phyloP scores from a whole-genome alignment of 2,113 vertebrate genomes.

The Equus przewalskii region DNA sequence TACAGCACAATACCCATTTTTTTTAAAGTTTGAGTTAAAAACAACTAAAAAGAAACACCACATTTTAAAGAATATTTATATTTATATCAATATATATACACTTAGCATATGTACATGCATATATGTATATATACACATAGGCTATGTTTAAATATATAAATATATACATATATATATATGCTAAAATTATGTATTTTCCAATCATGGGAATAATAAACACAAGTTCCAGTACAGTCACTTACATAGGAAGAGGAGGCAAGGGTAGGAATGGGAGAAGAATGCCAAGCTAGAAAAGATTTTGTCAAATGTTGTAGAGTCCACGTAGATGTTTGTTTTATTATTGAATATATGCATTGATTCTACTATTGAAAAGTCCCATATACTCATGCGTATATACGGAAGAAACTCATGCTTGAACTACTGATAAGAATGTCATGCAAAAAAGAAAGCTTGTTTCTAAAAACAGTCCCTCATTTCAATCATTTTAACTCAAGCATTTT shows the following conservation, averaged over 20 bases:
- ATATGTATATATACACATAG: neutral
- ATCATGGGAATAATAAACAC: neutral
- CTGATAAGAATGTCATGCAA: neutral
- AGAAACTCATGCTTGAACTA: neutral
- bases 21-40: neutral
- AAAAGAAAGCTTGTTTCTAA: neutral
- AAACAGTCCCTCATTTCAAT: neutral
- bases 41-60: neutral
- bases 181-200: neutral
- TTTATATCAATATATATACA: neutral
- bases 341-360: neutral
- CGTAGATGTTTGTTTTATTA: neutral
- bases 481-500: neutral
- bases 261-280: neutral
- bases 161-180: neutral
- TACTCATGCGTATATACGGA: neutral
- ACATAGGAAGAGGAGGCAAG: no score
- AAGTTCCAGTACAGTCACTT: neutral
- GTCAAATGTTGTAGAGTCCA: neutral
- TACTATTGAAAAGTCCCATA: neutral
- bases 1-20: neutral
- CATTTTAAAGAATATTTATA: neutral
- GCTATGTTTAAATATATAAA: neutral
- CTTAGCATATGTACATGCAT: neutral
- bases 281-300: neutral